Evolutionary conservation across 2,888 invertebrate species (phyloP).

Genomic region (Polymixis lichenea): DNA sequence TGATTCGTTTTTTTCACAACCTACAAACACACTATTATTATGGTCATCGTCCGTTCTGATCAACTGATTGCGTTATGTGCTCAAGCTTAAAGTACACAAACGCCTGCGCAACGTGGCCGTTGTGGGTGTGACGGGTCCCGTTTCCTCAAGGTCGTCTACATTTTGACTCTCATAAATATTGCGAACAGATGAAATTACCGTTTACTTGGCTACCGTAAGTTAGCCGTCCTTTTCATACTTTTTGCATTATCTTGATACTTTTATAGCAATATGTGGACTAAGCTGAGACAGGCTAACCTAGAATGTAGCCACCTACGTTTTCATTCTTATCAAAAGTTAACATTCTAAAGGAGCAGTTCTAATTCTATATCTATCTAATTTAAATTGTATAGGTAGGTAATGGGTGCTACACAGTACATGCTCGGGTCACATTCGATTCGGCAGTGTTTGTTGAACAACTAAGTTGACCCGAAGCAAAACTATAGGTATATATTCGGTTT

Average conservation of each 20-base stretch:
- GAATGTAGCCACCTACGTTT: background rate
- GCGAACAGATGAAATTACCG: slow-evolving; percentile 35
- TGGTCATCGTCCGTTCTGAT: slow-evolving; percentile 15
- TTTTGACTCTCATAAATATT: slow-evolving; percentile 46
- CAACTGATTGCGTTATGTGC: slow-evolving; percentile 53
- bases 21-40: slow-evolving; percentile 5
- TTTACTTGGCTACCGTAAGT: slow-evolving; percentile 2
- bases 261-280: background rate
- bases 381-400: background rate
- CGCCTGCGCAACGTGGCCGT: slow-evolving; percentile 43
- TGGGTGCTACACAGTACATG: background rate
- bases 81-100: slow-evolving; percentile 40
- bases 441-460: background rate
- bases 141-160: slow-evolving; percentile 59
- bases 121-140: slow-evolving; percentile 36
- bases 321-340: background rate
- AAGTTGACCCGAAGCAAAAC: background rate
- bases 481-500: background rate
- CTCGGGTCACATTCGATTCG: background rate
- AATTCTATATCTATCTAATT: no score
- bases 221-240: background rate
- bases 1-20: slow-evolving; percentile 5
- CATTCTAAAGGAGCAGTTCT: background rate
- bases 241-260: background rate
- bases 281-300: background rate